Conservation (phyloP, 1,140 invertebrate genomes). For the Grapholita molesta region DNA sequence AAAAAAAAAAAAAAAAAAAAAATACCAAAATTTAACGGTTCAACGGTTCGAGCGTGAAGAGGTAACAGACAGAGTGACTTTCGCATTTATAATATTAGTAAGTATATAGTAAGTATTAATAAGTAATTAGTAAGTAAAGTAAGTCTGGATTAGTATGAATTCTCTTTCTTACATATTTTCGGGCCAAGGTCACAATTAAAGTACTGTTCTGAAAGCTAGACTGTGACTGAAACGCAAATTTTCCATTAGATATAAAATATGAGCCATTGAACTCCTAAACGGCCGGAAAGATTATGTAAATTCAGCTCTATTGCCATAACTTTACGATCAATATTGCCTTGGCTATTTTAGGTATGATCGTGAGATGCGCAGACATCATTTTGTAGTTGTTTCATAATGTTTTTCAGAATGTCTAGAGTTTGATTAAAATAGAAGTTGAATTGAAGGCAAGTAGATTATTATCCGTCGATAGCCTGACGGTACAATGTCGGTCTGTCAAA, state of each 20-base stretch:
- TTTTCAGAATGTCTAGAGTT: neutral
- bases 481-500: no score
- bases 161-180: no score
- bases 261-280: slow-evolving; percentile 10
- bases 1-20: no score
- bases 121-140: no score
- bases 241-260: slow-evolving; percentile 10
- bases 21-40: no score
- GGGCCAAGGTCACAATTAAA: neutral
- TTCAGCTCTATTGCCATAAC: neutral
- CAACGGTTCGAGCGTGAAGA: no score
- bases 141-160: no score
- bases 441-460: no score
- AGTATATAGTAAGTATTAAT: no score
- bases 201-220: neutral
- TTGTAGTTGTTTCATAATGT: neutral
- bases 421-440: neutral
- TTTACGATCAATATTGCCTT: neutral
- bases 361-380: neutral
- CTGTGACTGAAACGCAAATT: neutral
- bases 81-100: no score
- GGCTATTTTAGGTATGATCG: neutral
- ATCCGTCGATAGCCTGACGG: no score
- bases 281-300: slow-evolving; percentile 2
- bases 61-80: no score